Evolutionary conservation across 2,888 invertebrate genomes (phyloP).

Genomic region (Rambutsinella grinnellia): DNA sequence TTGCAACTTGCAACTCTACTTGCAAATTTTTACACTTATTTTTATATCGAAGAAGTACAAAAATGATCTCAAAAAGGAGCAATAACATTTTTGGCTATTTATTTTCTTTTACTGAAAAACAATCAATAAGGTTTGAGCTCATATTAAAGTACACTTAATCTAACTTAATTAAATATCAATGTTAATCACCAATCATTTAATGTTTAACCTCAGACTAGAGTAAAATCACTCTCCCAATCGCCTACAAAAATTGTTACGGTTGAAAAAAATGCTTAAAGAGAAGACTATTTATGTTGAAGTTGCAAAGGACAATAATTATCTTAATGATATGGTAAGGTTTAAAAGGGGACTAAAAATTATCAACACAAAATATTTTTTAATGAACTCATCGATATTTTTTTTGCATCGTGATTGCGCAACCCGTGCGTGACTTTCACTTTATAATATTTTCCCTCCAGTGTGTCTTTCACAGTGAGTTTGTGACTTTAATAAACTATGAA

Average conservation of each 20-base stretch:
- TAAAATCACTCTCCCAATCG: constrained; percentile 1
- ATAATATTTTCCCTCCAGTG: neutral
- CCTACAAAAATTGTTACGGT: constrained; percentile 5
- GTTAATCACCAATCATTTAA: neutral
- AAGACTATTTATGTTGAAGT: no score
- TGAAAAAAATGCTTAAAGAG: neutral
- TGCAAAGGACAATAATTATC: no score
- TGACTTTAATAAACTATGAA: no score
- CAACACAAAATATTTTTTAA: no score
- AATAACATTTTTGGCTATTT: no score
- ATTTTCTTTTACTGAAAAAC: constrained; percentile 5
- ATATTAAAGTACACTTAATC: neutral
- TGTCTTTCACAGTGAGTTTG: neutral
- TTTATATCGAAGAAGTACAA: neutral
- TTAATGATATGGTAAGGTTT: no score
- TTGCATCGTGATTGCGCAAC: no score
- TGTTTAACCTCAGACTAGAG: constrained; percentile 6
- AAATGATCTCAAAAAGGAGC: neutral
- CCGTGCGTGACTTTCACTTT: no score
- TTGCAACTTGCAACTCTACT: no score
- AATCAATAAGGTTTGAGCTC: constrained; percentile 14
- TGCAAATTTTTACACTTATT: no score
- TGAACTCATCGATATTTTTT: no score
- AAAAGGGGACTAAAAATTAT: no score
- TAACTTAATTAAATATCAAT: neutral